These are phyloP conservation scores for Clamator glandarius DNA, from an alignment of 2,797 vertebrate species.

Conservation along the genomic window DNA sequence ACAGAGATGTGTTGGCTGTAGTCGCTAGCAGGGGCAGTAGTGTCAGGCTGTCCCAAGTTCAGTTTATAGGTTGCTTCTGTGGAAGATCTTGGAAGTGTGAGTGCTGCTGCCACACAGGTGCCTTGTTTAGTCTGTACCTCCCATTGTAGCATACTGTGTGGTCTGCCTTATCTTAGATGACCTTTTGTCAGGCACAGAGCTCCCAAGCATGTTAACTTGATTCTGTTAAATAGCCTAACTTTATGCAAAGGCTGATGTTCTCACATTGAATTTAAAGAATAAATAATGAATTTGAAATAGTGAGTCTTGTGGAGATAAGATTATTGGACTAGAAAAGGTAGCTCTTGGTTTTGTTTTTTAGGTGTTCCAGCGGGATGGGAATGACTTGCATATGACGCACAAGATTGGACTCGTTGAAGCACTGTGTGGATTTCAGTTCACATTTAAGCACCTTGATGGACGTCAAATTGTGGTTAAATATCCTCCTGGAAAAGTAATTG, in stretches of 20 bases:
- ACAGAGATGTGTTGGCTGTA: background rate
- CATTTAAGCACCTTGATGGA: slow-evolving; percentile 94
- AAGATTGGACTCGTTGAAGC: slow-evolving; percentile 97
- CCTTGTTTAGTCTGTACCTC: background rate
- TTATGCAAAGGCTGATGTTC: background rate
- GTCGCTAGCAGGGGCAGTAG: background rate
- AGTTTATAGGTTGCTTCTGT: background rate
- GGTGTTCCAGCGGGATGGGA: slow-evolving; percentile 92
- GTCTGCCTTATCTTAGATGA: background rate
- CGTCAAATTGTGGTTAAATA: slow-evolving; percentile 97
- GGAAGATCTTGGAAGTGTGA: background rate
- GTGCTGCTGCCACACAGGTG: background rate
- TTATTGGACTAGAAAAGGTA: background rate
- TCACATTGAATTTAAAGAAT: background rate
- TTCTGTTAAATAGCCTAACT: background rate
- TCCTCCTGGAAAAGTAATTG: slow-evolving; percentile 96
- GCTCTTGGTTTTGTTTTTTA: slow-evolving; percentile 50
- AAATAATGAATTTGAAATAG: background rate
- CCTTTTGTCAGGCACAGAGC: background rate
- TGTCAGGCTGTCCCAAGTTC: background rate
- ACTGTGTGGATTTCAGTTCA: slow-evolving; percentile 97
- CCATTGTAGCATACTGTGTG: background rate
- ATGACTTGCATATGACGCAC: slow-evolving; percentile 94
- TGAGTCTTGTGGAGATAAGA: background rate
- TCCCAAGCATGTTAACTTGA: background rate